Evolutionary conservation across 2,113 vertebrate genomes (phyloP), one percentile per base, ranked within the genome.

Genomic region (Cromileptes altivelis): DNA sequence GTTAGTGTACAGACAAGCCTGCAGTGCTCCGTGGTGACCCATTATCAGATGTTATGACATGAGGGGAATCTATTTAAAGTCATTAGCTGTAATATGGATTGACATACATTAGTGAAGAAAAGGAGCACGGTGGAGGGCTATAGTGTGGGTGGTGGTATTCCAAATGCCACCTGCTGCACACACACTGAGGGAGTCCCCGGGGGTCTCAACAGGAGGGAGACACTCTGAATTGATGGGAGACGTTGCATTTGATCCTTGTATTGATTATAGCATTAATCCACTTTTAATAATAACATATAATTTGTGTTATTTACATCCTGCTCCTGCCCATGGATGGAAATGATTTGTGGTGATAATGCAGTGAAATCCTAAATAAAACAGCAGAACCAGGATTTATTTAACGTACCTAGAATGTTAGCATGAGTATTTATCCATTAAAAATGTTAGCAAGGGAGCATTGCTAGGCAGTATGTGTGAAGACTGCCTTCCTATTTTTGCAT

Each of bases 101-200:
- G 53, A 91, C 84, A 60, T n/a, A 83, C 81, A 47, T 50, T 55
- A 84, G 45, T 18, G 52, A 40, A 25, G 72, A 42, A 47, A 76
- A 55, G 57, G 47, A 60, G 19, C 4, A 53, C 56, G 27, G 65
- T 40, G 75, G 80, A 79, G 52, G 61, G 14, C 30, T 2, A 23
- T 40, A 10, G 76, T 52, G 70, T 67, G 82, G 70, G 82, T 75
- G 80, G 75, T 30, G 67, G 52, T 60, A 49, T 84, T 83, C 13
- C 71, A 88, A 89, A 91, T 80, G 84, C 86, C 80, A 84, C 63
- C 55, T 9, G 27, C 70, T 52, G 80, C 75, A 30, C 37, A 75
- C 53, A 57, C 64, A 64, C 42, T 14, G 65, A 55, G 64, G 52
- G 62, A 30, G 17, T 55, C 61, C 60, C 61, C 23, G 10, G 50